Conservation (phyloP, 2,113 vertebrate species). For the Catharus fuscescens region DNA sequence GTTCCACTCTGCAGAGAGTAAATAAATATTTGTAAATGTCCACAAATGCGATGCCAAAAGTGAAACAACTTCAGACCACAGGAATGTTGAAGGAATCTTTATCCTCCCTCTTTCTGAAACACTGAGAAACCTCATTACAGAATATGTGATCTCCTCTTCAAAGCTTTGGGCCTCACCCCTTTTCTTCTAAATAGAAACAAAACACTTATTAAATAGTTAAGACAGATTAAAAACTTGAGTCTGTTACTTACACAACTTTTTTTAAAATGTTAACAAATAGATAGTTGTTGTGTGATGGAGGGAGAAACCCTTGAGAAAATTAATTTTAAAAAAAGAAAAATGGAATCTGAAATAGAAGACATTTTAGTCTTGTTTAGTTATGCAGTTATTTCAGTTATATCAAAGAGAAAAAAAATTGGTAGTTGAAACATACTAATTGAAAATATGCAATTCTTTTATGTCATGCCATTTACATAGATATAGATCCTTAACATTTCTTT, state of each 20-base stretch:
- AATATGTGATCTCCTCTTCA: background rate
- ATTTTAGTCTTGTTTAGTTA: background rate
- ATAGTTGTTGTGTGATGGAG: background rate
- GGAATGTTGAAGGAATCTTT: background rate
- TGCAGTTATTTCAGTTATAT: background rate
- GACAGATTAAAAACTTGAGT: background rate
- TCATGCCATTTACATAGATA: slow-evolving; percentile 23
- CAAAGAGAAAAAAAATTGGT: background rate
- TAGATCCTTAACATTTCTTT: slow-evolving; percentile 23
- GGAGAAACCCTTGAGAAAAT: background rate
- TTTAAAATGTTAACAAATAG: background rate
- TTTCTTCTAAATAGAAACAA: slow-evolving; percentile 20
- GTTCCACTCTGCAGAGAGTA: background rate
- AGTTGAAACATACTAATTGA: background rate
- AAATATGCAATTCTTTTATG: slow-evolving; percentile 11
- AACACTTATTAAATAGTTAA: background rate
- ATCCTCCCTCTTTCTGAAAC: background rate
- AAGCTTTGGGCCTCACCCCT: background rate
- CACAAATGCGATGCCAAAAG: background rate
- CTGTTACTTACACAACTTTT: background rate
- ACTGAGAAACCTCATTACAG: background rate
- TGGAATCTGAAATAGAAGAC: background rate
- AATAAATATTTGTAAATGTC: background rate
- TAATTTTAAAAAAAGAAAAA: background rate
- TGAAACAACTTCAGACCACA: background rate